phyloP scores from a whole-genome alignment of 2,797 vertebrate genomes.

The Cynodonichthys magdalenae region DNA sequence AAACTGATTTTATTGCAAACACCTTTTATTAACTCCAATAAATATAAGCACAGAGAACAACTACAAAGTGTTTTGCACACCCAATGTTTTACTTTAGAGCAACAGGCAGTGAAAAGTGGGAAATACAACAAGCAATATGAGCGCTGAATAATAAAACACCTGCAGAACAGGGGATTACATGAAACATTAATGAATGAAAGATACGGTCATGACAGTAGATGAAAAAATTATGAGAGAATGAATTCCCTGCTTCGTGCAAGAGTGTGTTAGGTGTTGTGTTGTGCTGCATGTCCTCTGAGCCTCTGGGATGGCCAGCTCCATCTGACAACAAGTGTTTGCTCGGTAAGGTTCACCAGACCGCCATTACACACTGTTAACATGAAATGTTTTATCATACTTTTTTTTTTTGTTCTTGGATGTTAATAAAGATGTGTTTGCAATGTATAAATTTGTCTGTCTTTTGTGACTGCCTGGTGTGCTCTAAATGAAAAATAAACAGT shows the following conservation, averaged over 20 bases:
- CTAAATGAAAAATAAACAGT: neutral
- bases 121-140: constrained; percentile 25
- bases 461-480: neutral
- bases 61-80: neutral
- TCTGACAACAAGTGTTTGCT: constrained; percentile 24
- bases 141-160: constrained; percentile 49
- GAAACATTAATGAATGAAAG: constrained; percentile 63
- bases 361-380: constrained; percentile 15
- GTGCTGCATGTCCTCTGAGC: constrained; percentile 8
- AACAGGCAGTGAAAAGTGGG: constrained; percentile 2
- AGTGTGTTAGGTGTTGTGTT: constrained; percentile 32
- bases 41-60: too few relatives aligned
- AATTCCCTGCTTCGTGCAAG: constrained; percentile 40
- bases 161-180: constrained; percentile 38
- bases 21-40: too few relatives aligned
- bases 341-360: neutral
- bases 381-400: neutral
- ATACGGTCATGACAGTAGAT: constrained; percentile 53
- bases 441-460: neutral
- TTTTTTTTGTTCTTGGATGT: neutral
- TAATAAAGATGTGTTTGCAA: neutral
- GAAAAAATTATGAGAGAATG: constrained; percentile 67
- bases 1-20: too few relatives aligned
- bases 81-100: neutral
- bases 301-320: neutral